These are phyloP conservation scores for Pipistrellus pygmaeus DNA, from an alignment of 2,797 vertebrate genomes.

Conservation along the genomic window DNA sequence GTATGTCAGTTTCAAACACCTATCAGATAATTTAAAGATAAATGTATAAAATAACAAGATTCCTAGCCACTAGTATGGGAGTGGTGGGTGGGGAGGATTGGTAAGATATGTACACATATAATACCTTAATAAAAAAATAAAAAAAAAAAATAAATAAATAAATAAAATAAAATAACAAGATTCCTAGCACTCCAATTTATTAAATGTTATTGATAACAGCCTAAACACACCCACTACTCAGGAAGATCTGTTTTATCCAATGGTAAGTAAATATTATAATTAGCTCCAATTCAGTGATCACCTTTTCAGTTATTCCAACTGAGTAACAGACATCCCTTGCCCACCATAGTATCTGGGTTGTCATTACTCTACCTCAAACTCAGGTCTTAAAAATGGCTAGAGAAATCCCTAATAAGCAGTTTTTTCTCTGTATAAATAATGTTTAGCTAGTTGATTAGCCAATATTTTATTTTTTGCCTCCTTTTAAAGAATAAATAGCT, in stretches of 20 bases:
- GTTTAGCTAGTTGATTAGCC: background rate
- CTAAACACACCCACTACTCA: rapidly evolving
- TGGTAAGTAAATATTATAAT: background rate
- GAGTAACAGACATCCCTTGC: background rate
- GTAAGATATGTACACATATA: no score
- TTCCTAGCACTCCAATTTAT: background rate
- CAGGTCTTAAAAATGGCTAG: background rate
- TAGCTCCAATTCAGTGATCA: background rate
- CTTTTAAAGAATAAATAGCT: constrained; percentile 30
- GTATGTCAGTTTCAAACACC: background rate
- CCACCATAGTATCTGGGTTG: background rate
- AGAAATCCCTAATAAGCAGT: background rate
- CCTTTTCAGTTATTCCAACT: background rate
- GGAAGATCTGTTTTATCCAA: background rate
- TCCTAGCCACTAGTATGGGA: background rate
- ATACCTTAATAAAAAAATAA: no score
- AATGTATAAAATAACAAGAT: background rate
- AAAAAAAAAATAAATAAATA: background rate
- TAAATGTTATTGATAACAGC: background rate
- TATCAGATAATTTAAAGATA: background rate
- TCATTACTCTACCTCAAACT: background rate
- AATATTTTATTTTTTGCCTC: background rate
- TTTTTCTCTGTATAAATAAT: constrained; percentile 7
- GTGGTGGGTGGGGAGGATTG: no score
- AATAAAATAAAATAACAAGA: background rate